phyloP scores from a whole-genome alignment of 1,140 invertebrate genomes.

The Radopholus similis region DNA sequence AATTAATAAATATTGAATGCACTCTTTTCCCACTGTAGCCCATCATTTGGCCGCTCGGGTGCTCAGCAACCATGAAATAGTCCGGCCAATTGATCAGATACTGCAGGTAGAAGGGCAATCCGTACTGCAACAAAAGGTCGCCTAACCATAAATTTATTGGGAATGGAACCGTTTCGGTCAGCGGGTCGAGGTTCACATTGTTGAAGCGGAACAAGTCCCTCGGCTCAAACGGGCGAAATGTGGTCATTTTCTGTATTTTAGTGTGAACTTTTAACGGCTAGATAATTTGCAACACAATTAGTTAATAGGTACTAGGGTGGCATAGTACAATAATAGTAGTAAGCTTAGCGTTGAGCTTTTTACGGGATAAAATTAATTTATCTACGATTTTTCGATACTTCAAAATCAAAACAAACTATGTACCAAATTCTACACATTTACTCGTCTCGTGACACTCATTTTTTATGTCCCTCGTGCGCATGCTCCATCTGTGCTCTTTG shows the following conservation, averaged over 20 bases:
- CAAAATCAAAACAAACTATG: neutral
- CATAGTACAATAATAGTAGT: neutral
- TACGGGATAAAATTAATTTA: neutral
- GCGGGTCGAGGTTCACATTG: slow-evolving; percentile 77
- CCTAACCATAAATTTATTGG: neutral
- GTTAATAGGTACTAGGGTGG: neutral
- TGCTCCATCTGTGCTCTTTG: neutral
- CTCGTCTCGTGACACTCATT: neutral
- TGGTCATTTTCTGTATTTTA: slow-evolving; percentile 18
- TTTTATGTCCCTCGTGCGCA: neutral
- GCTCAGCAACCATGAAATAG: slow-evolving; percentile 93
- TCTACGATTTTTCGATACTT: neutral
- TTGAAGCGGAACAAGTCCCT: slow-evolving; percentile 38
- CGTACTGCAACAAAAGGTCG: slow-evolving; percentile 70
- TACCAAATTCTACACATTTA: neutral
- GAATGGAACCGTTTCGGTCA: slow-evolving; percentile 85
- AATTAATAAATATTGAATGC: neutral
- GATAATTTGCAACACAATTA: neutral
- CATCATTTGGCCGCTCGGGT: slow-evolving; percentile 89
- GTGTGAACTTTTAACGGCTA: neutral
- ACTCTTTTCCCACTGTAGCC: slow-evolving; percentile 81
- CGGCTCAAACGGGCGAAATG: slow-evolving; percentile 32
- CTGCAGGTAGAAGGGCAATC: slow-evolving; percentile 91
- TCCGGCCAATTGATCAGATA: slow-evolving; percentile 98
- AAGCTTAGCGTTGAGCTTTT: neutral